Conservation (phyloP, 1,140 invertebrate genomes). For the Drosophila arizonae region DNA sequence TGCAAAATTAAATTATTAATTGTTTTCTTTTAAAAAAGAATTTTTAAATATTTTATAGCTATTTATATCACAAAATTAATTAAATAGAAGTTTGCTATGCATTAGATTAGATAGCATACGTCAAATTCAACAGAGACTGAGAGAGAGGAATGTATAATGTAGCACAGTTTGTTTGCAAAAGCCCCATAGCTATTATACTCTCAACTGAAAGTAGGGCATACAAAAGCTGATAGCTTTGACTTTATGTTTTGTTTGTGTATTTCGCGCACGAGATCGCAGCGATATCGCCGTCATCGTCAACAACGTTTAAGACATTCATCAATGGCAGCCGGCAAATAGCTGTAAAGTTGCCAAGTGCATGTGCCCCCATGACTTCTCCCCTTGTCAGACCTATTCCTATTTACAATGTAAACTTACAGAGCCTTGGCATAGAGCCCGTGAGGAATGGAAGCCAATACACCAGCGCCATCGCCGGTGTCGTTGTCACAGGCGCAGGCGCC, state of each 20-base stretch:
- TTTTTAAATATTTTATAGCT: not conserved
- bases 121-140: not conserved
- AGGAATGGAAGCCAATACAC: constrained; percentile 97
- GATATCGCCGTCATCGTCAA: constrained; percentile 40
- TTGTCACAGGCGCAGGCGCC: constrained; percentile 99
- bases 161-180: not conserved
- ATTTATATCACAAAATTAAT: not conserved
- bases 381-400: not conserved
- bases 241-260: constrained; percentile 53
- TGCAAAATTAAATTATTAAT: no score
- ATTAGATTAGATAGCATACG: constrained; percentile 13
- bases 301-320: constrained; percentile 55
- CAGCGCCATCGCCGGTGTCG: constrained; percentile 99
- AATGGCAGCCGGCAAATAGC: constrained; percentile 49
- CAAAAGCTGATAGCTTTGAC: constrained; percentile 27
- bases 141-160: not conserved
- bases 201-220: constrained; percentile 17
- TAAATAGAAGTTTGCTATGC: not conserved
- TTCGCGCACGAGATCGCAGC: constrained; percentile 71
- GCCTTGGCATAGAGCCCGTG: constrained; percentile 95
- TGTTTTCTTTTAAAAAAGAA: not conserved
- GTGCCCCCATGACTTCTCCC: not conserved
- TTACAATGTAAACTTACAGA: constrained; percentile 86
- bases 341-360: constrained; percentile 47
- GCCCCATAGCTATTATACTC: not conserved